Evolutionary conservation across 2,113 vertebrate species (phyloP), one percentile per base, ranked within the genome.

Genomic region (Oreocharis arfaki): DNA sequence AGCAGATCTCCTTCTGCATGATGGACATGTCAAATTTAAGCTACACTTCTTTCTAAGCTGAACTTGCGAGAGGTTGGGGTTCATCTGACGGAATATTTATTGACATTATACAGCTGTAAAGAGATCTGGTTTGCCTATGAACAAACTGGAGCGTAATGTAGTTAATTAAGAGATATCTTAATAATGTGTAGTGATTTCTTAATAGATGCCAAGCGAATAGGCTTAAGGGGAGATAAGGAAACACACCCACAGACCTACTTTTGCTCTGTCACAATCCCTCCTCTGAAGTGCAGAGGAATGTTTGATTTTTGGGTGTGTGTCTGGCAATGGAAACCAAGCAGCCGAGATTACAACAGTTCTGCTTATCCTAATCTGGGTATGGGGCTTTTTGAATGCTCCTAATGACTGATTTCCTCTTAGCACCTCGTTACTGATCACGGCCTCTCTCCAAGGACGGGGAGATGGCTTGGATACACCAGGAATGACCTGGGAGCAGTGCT

Each of bases 241-340:
- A 82, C 77, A 74, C 88, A 67, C 80, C 81, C 87, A 88, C 74
- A 49, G 83, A 37, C n/a, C 59, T 33, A 8, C 46, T 52, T 74
- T 35, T 53, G 78, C 87, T 92, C 77, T 89, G 95, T 89, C 95
- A 68, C 84, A 91, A 46, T 77, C 67, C 41, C 41, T 90, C 19
- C 89, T 79, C 83, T 70, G 81, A 83, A 89, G 76, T 47, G 70
- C 73, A 68, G 80, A 64, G 88, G 69, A 90, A 92, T 89, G 87
- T 89, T 95, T 92, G 89, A 94, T 94, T 95, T 95, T 70, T 86
- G 65, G 74, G 83, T 41, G 87, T 89, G 94, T 87, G 81, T 84
- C 7, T 95, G 82, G 89, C 96, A 93, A 2, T 5, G 17, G 81
- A 84, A 93, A 46, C 75, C 70, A 71, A 84, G 86, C 84, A 74